Evolutionary conservation across 23 tunicate genomes (phyloP), one percentile per base, ranked within the genome.

Genomic region (Ascidia mentula): DNA sequence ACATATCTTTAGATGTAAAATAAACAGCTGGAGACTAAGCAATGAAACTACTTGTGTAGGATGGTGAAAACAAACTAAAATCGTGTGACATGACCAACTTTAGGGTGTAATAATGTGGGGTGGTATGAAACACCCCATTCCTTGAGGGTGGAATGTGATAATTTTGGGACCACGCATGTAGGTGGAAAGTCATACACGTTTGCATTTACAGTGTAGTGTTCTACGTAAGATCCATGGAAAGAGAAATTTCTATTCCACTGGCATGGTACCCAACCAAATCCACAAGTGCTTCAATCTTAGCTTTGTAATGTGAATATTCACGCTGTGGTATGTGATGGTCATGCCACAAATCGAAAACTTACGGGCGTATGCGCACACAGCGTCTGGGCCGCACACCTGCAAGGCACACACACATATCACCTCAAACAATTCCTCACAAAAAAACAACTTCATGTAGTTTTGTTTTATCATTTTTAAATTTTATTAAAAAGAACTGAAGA

Each of bases 141-240:
- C 2, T 3, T 53, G 1, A 53, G 13, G 65, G 7, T 6, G 65
- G 65, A 53, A 53, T 26, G 65, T 53, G 65, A 53, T 53, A 6
- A 6, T 53, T 53, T 53, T 53, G 65, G 65, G 65, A 53, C 65
- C 65, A 53, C 65, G 65, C 65, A 53, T 53, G 13, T 53, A 20
- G 65, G 65, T 53, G 65, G 65, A 53, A 53, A 3, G 4, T 53
- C 65, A 53, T 5, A 6, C 7, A 53, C 65, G 2, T 53, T 53
- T 53, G 65, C 65, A 9, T 53, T 53, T 53, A 53, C 65, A 53
- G 65, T 53, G 65, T 53, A 53, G n/a, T n/a, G n/a, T n/a, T n/a
- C n/a, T n/a, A n/a, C n/a, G n/a, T n/a, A n/a, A n/a, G n/a, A n/a
- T n/a, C n/a, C n/a, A n/a, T n/a, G n/a, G n/a, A n/a, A n/a, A n/a